These are phyloP conservation scores for Oligia fasciuncula DNA, from an alignment of 2,888 invertebrate species.

Conservation along the genomic window DNA sequence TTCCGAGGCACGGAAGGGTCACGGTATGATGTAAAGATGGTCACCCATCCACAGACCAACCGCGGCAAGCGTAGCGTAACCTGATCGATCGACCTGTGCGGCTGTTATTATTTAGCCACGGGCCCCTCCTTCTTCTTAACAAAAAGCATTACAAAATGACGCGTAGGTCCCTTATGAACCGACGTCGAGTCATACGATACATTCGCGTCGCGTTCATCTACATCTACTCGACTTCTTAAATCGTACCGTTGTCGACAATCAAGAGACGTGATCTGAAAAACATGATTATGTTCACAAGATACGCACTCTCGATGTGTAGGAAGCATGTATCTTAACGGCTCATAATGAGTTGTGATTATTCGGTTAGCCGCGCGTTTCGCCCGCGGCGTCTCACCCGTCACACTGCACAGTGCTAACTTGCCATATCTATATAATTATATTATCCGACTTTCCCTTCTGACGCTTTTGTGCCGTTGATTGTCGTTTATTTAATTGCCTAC, in stretches of 20 bases:
- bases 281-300: constrained; percentile 36
- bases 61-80: no score
- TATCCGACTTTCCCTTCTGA: constrained; percentile 84
- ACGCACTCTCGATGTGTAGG: constrained; percentile 45
- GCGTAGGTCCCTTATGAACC: background rate
- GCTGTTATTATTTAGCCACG: no score
- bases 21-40: no score
- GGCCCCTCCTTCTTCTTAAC: no score
- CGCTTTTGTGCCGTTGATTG: constrained; percentile 85
- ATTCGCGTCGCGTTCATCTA: no score
- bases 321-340: constrained; percentile 58
- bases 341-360: constrained; percentile 63
- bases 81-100: no score
- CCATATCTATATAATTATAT: constrained; percentile 85
- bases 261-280: constrained; percentile 50
- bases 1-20: no score
- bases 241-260: constrained; percentile 10
- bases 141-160: background rate
- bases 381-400: constrained; percentile 69
- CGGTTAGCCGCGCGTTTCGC: constrained; percentile 67
- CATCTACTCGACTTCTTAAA: constrained; percentile 11
- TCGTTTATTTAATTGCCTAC: constrained; percentile 87
- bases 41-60: no score
- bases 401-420: constrained; percentile 75
- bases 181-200: background rate